These are phyloP conservation scores for Lichenostomus cassidix DNA, from an alignment of 2,113 vertebrate species.

Conservation along the genomic window DNA sequence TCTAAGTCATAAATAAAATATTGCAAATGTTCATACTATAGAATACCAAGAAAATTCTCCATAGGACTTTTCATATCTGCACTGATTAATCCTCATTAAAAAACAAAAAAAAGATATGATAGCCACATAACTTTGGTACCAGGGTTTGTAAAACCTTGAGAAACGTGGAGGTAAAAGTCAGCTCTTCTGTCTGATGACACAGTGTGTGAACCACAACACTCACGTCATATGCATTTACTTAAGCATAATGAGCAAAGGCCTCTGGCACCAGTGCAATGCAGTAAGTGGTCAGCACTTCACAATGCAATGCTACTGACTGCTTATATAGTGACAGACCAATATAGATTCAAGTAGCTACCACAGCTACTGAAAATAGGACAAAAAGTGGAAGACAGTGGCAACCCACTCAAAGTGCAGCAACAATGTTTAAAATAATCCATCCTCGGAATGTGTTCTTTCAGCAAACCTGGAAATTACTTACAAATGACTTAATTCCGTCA, in stretches of 20 bases:
- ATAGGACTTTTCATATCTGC: background rate
- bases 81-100: background rate
- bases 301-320: background rate
- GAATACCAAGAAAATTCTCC: background rate
- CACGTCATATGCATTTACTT: background rate
- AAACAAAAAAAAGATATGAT: background rate
- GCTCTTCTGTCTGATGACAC: background rate
- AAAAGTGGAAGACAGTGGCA: background rate
- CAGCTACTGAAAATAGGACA: background rate
- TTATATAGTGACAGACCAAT: background rate
- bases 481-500: background rate
- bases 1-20: background rate
- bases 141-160: background rate
- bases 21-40: background rate
- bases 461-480: background rate
- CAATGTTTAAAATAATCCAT: background rate
- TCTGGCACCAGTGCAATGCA: background rate
- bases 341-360: background rate
- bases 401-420: background rate
- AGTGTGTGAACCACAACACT: background rate
- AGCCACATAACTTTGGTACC: background rate
- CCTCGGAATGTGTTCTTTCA: accelerated
- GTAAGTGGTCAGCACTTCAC: background rate
- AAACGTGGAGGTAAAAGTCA: background rate
- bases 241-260: background rate